Evolutionary conservation across 2,888 invertebrate species (phyloP).

Genomic region (Agapostemon virescens): DNA sequence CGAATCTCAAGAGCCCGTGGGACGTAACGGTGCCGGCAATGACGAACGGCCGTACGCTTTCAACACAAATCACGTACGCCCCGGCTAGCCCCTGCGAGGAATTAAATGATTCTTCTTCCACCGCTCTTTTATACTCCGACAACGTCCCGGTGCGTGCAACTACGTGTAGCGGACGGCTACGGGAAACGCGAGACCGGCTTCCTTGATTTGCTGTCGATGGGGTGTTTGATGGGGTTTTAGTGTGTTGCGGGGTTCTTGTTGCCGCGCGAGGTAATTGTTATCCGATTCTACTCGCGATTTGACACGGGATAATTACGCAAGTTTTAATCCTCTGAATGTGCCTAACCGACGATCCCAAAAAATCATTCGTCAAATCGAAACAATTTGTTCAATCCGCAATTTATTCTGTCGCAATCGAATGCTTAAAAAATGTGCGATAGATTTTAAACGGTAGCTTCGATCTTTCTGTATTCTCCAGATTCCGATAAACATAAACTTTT

Average conservation of each 20-base stretch:
- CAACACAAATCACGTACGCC: conserved; percentile 67
- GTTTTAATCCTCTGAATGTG: too few relatives aligned
- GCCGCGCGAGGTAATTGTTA: not conserved
- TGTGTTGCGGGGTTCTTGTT: not conserved
- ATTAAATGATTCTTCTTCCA: conserved; percentile 64
- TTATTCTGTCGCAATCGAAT: too few relatives aligned
- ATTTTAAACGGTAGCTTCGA: too few relatives aligned
- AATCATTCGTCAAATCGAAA: too few relatives aligned
- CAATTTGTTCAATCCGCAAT: too few relatives aligned
- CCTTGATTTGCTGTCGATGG: conserved; percentile 1
- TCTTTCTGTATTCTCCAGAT: too few relatives aligned
- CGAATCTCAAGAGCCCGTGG: conserved; percentile 61
- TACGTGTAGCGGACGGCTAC: conserved; percentile 3
- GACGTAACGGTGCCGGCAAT: conserved; percentile 66
- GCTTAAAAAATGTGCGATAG: too few relatives aligned
- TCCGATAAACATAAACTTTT: too few relatives aligned
- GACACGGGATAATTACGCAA: not conserved
- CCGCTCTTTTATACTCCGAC: conserved; percentile 41
- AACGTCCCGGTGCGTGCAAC: conserved; percentile 27
- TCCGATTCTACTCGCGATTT: not conserved
- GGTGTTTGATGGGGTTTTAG: not conserved
- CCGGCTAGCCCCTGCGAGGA: conserved; percentile 59
- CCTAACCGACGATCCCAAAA: too few relatives aligned
- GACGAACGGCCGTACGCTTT: conserved; percentile 63
- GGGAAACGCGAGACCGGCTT: not conserved